Base-by-base conservation (phyloP, 1,140 invertebrate species). In the Temnothorax nylanderi region DNA sequence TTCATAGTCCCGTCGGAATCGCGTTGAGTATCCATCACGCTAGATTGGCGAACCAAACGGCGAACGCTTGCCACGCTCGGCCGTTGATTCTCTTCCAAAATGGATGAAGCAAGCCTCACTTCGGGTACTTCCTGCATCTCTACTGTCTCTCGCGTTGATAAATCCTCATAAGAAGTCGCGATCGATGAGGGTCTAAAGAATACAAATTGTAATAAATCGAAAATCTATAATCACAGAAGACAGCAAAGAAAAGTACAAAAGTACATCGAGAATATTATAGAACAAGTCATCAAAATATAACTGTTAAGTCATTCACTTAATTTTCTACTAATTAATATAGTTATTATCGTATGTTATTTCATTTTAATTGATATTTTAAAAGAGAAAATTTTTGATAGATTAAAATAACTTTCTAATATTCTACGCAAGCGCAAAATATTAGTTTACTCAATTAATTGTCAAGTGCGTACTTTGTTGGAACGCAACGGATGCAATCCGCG, bases 11-110 rank as follows among this genome's bases (percentile, higher is more conserved):
- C 98, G 91, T 98, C 97, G 0, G 96, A 96, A 87, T 97, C 96
- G 75, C 96, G 96, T 89, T 98, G 97, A 3, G 98, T 98, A 86
- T 98, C 97, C 96, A 98, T 97, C 3, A 97, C 95, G 94, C 97
- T 98, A 60, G 96, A 95, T 94, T 98, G 98, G 6, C 97, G 96
- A 10, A 97, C 96, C 41, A 98, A 93, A 87, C 96, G 96, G 67
- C 96, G 96, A 95, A 97, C 91, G 41, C 88, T 95, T 2, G 90
- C 90, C 51, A 58, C 18, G 84, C 34, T 89, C 0, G 87, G 84
- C 37, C 91, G 89, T 64, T 91, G 90, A 77, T 93, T 92, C 11
- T 94, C 93, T 69, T 93, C 90, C 32, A 91, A 41, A 51, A 88
- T 18, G 6, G 89, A 87, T 1, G 85, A 85, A 16, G 56, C 0